These are phyloP conservation scores for Hemichromis elongatus DNA, from an alignment of 2,113 vertebrate genomes.

Conservation along the genomic window DNA sequence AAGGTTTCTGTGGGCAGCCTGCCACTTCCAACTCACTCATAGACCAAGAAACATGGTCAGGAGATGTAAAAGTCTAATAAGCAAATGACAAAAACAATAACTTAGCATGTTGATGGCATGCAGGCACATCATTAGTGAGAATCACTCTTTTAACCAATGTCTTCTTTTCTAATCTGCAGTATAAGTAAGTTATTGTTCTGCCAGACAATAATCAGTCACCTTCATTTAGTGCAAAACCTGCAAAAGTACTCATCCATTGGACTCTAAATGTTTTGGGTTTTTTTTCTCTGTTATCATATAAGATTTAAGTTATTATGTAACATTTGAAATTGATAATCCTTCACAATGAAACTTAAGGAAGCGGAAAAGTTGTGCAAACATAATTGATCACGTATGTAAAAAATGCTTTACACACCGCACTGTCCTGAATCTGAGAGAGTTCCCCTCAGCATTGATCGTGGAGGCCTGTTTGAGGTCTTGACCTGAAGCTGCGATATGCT, in stretches of 20 bases:
- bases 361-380: neutral
- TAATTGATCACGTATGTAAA: neutral
- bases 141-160: neutral
- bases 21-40: neutral
- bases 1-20: neutral
- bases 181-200: rapidly evolving
- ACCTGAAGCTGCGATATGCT: conserved; percentile 18
- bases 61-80: neutral
- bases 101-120: neutral
- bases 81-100: neutral
- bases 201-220: neutral
- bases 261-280: neutral
- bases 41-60: neutral
- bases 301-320: neutral
- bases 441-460: neutral
- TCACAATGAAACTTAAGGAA: neutral
- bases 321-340: neutral
- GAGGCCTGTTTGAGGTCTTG: neutral
- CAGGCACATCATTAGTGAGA: neutral
- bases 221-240: neutral
- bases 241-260: neutral
- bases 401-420: neutral
- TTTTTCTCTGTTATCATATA: neutral
- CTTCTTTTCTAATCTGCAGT: rapidly evolving
- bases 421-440: neutral